phyloP scores from a whole-genome alignment of 2,888 invertebrate species.

The Hololepta plana region DNA sequence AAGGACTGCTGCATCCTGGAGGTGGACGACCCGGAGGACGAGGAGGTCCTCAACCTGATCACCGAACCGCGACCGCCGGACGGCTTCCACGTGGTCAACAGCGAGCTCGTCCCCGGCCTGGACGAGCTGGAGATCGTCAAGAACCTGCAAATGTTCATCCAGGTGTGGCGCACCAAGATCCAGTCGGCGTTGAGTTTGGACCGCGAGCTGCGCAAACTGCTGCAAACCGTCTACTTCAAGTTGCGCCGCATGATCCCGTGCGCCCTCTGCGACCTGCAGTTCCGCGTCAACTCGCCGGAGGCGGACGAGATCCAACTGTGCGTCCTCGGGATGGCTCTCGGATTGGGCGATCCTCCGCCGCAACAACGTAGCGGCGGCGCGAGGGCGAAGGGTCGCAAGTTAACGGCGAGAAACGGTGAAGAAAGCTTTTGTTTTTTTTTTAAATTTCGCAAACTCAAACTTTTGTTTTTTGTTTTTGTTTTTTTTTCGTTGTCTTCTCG shows the following conservation, averaged over 20 bases:
- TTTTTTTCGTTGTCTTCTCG: no score
- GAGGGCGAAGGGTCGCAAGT: no score
- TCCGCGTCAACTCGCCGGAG: constrained; percentile 75
- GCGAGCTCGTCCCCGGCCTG: constrained; percentile 56
- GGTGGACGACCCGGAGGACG: constrained; percentile 70
- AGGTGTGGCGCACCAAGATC: constrained; percentile 55
- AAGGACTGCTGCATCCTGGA: constrained; percentile 69
- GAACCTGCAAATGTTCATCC: constrained; percentile 70
- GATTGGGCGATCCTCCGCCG: constrained; percentile 45
- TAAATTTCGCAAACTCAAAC: no score
- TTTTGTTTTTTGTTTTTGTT: no score
- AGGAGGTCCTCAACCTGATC: constrained; percentile 53
- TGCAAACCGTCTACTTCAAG: constrained; percentile 74
- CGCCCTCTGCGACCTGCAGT: constrained; percentile 62
- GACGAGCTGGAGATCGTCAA: constrained; percentile 46
- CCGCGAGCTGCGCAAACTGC: constrained; percentile 35
- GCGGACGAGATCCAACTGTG: constrained; percentile 48
- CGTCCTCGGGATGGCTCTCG: constrained; percentile 55
- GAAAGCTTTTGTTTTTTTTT: no score
- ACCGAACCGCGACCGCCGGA: constrained; percentile 58
- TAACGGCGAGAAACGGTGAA: no score
- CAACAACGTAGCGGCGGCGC: no score
- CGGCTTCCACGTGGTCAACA: constrained; percentile 64
- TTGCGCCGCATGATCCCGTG: constrained; percentile 75
- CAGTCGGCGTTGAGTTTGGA: constrained; percentile 28